Conservation (phyloP, 2,888 invertebrate genomes). For the Dolomedes plantarius region DNA sequence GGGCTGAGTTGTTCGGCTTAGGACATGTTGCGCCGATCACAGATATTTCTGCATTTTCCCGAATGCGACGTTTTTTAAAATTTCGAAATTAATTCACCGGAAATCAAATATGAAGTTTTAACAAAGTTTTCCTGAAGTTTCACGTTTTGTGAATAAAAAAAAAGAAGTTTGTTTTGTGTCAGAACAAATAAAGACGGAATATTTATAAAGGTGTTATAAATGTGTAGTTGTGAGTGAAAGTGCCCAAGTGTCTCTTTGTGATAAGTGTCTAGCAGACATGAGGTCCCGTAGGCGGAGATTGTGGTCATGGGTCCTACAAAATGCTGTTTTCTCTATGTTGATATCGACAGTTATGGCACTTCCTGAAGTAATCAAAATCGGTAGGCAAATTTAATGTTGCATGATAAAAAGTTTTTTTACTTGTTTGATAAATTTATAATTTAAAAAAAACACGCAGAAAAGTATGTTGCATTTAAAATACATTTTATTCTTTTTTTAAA, state of each 20-base stretch:
- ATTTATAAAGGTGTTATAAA: neutral
- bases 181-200: neutral
- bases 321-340: neutral
- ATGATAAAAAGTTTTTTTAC: too few relatives aligned
- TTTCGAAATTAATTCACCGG: too few relatives aligned
- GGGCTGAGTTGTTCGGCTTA: neutral
- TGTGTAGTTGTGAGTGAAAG: neutral
- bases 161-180: too few relatives aligned
- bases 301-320: slow-evolving; percentile 3
- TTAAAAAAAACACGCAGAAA: too few relatives aligned
- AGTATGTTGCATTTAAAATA: too few relatives aligned
- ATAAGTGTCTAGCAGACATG: neutral
- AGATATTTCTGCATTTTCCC: too few relatives aligned
- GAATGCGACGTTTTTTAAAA: too few relatives aligned
- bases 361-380: slow-evolving; percentile 14
- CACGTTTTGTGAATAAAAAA: too few relatives aligned
- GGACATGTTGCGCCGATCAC: neutral
- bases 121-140: too few relatives aligned
- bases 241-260: neutral
- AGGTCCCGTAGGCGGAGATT: slow-evolving; percentile 4
- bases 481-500: too few relatives aligned
- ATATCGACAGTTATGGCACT: neutral
- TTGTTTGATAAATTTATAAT: too few relatives aligned
- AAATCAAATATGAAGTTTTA: too few relatives aligned
- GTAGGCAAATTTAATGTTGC: neutral